Percentiles rank a stretch among this genome's conserved stretches.
These are phyloP conservation scores for Allobates femoralis DNA, from an alignment of 2,797 vertebrate genomes.

Conservation along the genomic window DNA sequence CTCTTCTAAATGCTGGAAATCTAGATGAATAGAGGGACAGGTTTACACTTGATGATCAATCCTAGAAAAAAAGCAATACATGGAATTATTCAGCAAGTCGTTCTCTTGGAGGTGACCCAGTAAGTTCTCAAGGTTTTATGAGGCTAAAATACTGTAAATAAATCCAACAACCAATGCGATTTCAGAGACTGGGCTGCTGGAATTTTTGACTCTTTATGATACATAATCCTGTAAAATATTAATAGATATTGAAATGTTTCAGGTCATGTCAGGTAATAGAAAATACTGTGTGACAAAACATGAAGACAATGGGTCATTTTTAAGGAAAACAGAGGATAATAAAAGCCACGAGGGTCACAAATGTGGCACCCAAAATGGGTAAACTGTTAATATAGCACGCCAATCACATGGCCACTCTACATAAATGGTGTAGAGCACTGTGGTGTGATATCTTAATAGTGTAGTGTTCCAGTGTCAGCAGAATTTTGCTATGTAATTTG, in stretches of 20 bases:
- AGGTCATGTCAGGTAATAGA: constrained; percentile 6
- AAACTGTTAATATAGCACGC: no score
- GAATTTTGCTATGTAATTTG: no score
- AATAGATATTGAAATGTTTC: not conserved
- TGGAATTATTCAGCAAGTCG: not conserved
- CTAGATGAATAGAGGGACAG: not conserved
- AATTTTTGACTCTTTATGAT: not conserved
- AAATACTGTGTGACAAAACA: not conserved
- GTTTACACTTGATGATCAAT: not conserved
- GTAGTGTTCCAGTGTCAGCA: no score
- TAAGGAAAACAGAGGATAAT: not conserved
- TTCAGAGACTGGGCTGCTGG: not conserved
- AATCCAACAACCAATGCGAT: not conserved
- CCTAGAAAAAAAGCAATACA: constrained; percentile 3
- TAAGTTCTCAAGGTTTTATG: constrained; percentile 6
- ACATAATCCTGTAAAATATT: not conserved
- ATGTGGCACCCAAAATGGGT: no score
- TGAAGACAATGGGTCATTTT: not conserved
- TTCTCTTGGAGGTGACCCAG: not conserved
- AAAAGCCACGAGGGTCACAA: no score
- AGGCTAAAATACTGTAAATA: not conserved
- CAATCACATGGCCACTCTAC: no score
- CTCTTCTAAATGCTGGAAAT: constrained; percentile 4
- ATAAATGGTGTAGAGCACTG: no score
- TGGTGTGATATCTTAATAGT: no score